phyloP scores from a whole-genome alignment of 1,140 invertebrate genomes.

The Forficula auricularia region DNA sequence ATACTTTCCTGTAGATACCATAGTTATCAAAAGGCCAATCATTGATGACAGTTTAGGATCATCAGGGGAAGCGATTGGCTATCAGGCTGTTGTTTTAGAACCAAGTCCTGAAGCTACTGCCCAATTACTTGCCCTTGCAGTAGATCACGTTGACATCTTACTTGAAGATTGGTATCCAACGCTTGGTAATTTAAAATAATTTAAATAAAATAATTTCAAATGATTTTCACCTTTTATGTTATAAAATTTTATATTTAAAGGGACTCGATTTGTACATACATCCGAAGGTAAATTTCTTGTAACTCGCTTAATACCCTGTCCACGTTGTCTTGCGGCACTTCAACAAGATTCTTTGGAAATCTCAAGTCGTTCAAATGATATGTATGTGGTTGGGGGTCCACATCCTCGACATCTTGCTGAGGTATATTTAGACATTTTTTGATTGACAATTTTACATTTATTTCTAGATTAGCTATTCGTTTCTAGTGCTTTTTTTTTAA shows the following conservation, averaged over 20 bases:
- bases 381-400: slow-evolving; percentile 12
- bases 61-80: slow-evolving; percentile 34
- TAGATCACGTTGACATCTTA: slow-evolving; percentile 91
- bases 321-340: slow-evolving; percentile 46
- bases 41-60: slow-evolving; percentile 25
- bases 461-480: too few relatives aligned
- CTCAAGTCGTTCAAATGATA: slow-evolving; percentile 10
- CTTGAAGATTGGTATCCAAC: slow-evolving; percentile 98
- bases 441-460: too few relatives aligned
- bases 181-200: slow-evolving; percentile 30
- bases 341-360: slow-evolving; percentile 18
- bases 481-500: too few relatives aligned
- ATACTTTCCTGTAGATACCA: slow-evolving; percentile 57
- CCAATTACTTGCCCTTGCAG: slow-evolving; percentile 73
- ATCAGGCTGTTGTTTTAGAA: slow-evolving; percentile 50
- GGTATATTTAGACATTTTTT: slow-evolving; percentile 8
- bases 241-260: slow-evolving; percentile 22
- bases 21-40: slow-evolving; percentile 48
- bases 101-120: slow-evolving; percentile 60
- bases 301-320: slow-evolving; percentile 85
- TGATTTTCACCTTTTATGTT: not conserved
- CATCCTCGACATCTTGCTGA: slow-evolving; percentile 15
- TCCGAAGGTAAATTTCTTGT: slow-evolving; percentile 90
- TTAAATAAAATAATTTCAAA: too few relatives aligned
- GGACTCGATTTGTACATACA: slow-evolving; percentile 92